Evolutionary conservation across 1,140 invertebrate genomes (phyloP).

Genomic region (Drusus annulatus): DNA sequence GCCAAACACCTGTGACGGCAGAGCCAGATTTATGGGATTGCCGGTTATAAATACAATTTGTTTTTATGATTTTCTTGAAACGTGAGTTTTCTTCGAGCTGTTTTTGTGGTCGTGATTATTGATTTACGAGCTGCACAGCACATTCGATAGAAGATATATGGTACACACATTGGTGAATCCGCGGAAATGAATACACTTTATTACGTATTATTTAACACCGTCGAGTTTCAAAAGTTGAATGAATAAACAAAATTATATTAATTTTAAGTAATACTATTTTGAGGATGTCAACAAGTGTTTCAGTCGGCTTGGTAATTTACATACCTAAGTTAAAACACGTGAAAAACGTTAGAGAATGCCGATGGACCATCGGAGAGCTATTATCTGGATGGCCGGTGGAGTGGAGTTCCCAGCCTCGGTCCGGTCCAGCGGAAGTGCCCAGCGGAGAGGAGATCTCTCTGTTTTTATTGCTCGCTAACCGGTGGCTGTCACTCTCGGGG

Average conservation of each 20-base stretch:
- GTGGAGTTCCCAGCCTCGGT: neutral
- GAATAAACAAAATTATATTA: no score
- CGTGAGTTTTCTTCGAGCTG: constrained; percentile 21
- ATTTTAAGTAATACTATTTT: no score
- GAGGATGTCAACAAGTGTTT: no score
- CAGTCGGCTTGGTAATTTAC: no score
- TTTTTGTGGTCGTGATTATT: constrained; percentile 30
- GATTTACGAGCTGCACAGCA: constrained; percentile 22
- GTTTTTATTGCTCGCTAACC: neutral
- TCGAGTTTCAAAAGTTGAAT: no score
- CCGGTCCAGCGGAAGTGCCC: constrained; percentile 4
- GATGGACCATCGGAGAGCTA: no score
- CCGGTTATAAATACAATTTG: neutral
- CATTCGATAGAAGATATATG: constrained; percentile 9
- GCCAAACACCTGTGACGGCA: constrained; percentile 18
- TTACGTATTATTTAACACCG: neutral
- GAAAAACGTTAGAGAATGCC: no score
- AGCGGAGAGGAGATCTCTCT: neutral
- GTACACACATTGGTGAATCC: neutral
- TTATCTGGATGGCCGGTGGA: no score
- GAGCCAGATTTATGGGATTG: constrained; percentile 5
- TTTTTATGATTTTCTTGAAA: constrained; percentile 14
- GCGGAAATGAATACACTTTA: constrained; percentile 7
- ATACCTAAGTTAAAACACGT: no score
- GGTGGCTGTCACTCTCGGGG: no score